Base-by-base conservation (phyloP, 2,797 vertebrate genomes). In the Poecilia gillii region DNA sequence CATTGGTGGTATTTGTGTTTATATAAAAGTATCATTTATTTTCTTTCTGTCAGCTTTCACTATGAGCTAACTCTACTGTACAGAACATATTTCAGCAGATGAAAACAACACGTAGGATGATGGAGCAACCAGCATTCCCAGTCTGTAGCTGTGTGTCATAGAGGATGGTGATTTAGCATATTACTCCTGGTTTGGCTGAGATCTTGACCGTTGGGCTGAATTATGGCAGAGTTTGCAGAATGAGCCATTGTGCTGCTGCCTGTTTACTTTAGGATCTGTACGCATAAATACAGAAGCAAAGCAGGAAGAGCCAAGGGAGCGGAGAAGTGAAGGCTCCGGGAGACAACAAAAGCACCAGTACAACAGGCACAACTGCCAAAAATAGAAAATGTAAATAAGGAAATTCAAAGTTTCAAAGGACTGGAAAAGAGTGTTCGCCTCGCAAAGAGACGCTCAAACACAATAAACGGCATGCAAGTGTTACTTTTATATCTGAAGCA, bases 201-300 rank as follows among this genome's bases (percentile, higher is more conserved):
- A 93, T 93, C 80, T 81, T 86, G 87, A 84, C 85, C 47, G 13
- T 81, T 74, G 87, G 88, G 90, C 89, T 90, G 88, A 91, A 90
- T 94, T 92, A 90, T 91, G 91, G 90, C 81, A 86, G 81, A 90
- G 90, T 80, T 81, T 85, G 85, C 86, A 91, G 90, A 92, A 90
- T 88, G 86, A 89, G 84, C 86, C 72, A 94, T 95, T 93, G 89
- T 94, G 88, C 41, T 72, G 57, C 87, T 45, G 84, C 87, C 88
- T 91, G 90, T 95, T 95, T 95, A 94, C 92, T 89, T 94, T 92
- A 87, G 90, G 86, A 93, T 89, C 91, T 87, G 85, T 79, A 82
- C 81, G 91, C 88, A 90, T 89, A 92, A 90, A 93, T 90, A 91
- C 88, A 91, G 85, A 74, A 88, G 83, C 79, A 74, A 71, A 72